Evolutionary conservation across 2,113 vertebrate species (phyloP), one percentile per base, ranked within the genome.

Genomic region (Podarcis muralis): DNA sequence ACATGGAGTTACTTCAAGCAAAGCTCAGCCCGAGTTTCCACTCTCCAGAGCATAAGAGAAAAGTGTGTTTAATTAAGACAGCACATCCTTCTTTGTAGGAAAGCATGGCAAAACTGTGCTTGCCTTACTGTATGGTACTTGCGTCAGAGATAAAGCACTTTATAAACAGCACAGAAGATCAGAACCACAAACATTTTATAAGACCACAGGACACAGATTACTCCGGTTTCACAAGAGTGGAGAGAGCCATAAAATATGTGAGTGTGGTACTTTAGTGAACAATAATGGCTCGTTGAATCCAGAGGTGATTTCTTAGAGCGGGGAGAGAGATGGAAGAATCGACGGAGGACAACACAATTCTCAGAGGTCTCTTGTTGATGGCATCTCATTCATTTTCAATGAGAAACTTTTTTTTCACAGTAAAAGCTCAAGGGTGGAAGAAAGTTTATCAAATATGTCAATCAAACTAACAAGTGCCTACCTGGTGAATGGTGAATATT

Each of bases 201-300:
- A 80, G 48, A 57, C 27, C 43, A 80, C 48, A 59, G 30, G n/a
- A 80, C 35, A 71, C 85, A 91, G 2, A 84, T 66, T n/a, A 37
- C 69, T 1, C 35, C 43, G 89, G 48, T 23, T 65, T 12, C 1
- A 86, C 77, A 83, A 79, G 1, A 85, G 87, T 3, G 27, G 32
- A 62, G 43, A 76, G 74, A 27, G 84, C 78, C 65, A 91, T 89
- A 91, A 32, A 59, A 82, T 89, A 88, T 89, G 90, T 81, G 84
- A 86, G 87, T 71, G 35, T 1, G 72, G 4, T n/a, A 82, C 86
- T 87, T 91, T 84, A 9, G 69, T 1, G 22, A 32, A 69, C 57
- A 91, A 88, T 23, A 74, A n/a, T 65, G 76, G 48, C 69, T 30
- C 85, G 86, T 89, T 83, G 83, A 93, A 90, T 75, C 35, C 75